Evolutionary conservation across 2,797 vertebrate genomes (phyloP).

Genomic region (Galagoides demidoff): DNA sequence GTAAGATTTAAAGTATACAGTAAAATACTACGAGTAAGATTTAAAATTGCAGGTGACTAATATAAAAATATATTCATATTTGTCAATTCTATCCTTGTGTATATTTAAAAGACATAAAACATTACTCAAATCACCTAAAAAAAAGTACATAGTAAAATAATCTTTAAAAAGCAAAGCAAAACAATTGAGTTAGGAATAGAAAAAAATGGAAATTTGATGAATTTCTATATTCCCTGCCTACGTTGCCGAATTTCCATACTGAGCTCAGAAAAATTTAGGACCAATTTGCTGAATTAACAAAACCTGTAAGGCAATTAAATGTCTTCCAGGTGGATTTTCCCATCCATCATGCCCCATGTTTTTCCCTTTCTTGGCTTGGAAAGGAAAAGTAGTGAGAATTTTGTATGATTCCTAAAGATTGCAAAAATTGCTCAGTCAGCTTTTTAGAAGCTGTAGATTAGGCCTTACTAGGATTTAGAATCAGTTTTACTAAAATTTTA

Average conservation of each 20-base stretch:
- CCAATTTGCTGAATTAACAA: slow-evolving; percentile 29
- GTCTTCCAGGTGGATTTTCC: neutral
- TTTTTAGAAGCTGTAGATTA: slow-evolving; percentile 20
- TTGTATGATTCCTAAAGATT: slow-evolving; percentile 19
- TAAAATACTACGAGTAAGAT: neutral
- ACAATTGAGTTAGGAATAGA: neutral
- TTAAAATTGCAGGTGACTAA: too few relatives aligned
- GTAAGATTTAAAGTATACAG: slow-evolving; percentile 38
- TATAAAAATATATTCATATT: too few relatives aligned
- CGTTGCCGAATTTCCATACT: neutral
- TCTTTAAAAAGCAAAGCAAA: slow-evolving; percentile 21
- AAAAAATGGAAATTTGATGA: neutral
- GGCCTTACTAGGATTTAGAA: neutral
- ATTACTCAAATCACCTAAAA: too few relatives aligned
- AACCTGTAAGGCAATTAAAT: neutral
- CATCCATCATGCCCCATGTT: neutral
- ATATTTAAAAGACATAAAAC: too few relatives aligned
- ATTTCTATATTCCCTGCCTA: too few relatives aligned
- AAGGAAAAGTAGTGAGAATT: slow-evolving; percentile 37
- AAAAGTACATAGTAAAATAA: neutral
- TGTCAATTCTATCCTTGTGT: too few relatives aligned
- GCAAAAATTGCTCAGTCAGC: neutral
- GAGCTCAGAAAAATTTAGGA: slow-evolving; percentile 25
- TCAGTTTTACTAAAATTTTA: slow-evolving; percentile 9
- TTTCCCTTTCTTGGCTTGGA: neutral